A percentile compares a stretch with the other conserved stretches of the same genome.
Conservation (phyloP, 2,888 invertebrate species). For the Chrysopilus asiliformis region DNA sequence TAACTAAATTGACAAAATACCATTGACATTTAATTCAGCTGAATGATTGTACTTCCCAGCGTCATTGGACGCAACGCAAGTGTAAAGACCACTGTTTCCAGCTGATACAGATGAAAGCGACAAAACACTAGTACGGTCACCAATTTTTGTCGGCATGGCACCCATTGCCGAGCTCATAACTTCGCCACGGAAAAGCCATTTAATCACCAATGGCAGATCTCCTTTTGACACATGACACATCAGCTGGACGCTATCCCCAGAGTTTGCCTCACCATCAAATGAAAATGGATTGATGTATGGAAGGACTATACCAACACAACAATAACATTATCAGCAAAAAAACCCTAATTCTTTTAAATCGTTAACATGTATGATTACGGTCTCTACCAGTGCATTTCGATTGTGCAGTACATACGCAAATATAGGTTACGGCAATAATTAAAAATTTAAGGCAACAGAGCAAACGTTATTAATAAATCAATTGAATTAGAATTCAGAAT, state of each 20-base stretch:
- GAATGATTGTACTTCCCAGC: constrained; percentile 54
- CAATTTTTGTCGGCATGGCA: constrained; percentile 45
- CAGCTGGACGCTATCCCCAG: constrained; percentile 62
- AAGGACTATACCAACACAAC: constrained; percentile 40
- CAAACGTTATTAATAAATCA: no score
- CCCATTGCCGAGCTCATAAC: constrained; percentile 40
- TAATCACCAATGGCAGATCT: constrained; percentile 61
- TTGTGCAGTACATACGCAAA: no score
- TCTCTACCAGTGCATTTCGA: constrained; percentile 3
- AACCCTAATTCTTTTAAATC: background rate
- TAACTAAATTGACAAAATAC: no score
- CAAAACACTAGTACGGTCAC: constrained; percentile 51
- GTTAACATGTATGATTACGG: constrained; percentile 1
- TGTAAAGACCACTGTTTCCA: constrained; percentile 60
- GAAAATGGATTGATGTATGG: constrained; percentile 66
- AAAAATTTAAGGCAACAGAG: no score
- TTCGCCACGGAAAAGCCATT: constrained; percentile 59
- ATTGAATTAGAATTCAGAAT: no score
- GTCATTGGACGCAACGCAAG: constrained; percentile 53
- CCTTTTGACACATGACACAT: constrained; percentile 68
- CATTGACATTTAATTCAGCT: constrained; percentile 54
- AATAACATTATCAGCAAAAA: background rate
- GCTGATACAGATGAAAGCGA: constrained; percentile 61
- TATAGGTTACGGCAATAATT: no score
- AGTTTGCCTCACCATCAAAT: constrained; percentile 65